phyloP scores from a whole-genome alignment of 2,888 invertebrate species.

The Lamellibrachia satsuma region DNA sequence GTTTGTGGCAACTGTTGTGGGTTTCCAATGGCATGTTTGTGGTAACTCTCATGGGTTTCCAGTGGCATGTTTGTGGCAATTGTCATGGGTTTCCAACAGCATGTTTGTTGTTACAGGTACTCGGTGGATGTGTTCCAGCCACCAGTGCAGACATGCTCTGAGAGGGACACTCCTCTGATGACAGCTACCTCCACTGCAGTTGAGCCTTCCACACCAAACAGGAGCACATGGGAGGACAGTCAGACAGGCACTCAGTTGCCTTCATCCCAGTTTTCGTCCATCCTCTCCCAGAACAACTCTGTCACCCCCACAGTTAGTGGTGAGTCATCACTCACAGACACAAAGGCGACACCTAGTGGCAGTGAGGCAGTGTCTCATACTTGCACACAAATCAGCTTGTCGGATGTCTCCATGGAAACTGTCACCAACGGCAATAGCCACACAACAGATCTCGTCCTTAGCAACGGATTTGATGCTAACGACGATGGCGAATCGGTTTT shows the following conservation, averaged over 20 bases:
- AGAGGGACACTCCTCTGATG: not conserved
- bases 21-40: too few relatives aligned
- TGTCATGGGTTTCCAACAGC: not conserved
- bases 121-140: conserved; percentile 67
- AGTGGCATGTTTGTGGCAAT: too few relatives aligned
- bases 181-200: not conserved
- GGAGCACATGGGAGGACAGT: not conserved
- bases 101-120: conserved; percentile 50
- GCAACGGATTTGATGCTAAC: not conserved
- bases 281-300: not conserved
- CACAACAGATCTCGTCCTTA: not conserved
- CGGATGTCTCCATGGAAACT: not conserved
- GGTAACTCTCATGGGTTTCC: too few relatives aligned
- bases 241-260: not conserved
- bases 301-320: not conserved
- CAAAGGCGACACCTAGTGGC: not conserved
- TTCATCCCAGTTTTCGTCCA: not conserved
- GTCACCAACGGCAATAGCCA: not conserved
- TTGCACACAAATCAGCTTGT: not conserved
- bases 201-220: not conserved
- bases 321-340: not conserved
- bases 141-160: conserved; percentile 44
- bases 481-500: not conserved
- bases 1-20: too few relatives aligned
- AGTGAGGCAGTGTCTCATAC: not conserved